Percentiles rank a stretch among this genome's conserved stretches.
Conservation (phyloP, 2,888 invertebrate genomes). For the Globia sparganii region DNA sequence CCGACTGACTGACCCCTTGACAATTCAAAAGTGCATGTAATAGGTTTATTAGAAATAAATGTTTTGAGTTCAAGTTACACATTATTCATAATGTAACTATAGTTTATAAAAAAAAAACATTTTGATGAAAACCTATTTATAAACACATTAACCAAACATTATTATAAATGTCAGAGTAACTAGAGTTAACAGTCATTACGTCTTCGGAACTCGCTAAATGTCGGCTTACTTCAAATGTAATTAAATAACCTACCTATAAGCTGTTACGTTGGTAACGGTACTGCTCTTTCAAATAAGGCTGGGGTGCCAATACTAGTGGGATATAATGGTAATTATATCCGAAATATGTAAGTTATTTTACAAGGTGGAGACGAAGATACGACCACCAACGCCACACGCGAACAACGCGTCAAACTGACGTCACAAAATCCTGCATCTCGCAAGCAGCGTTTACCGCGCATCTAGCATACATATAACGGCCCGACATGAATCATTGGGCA, state of each 20-base stretch:
- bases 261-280: constrained; percentile 58
- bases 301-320: constrained; percentile 21
- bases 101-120: background rate
- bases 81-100: background rate
- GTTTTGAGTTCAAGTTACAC: no score
- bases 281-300: constrained; percentile 64
- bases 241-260: constrained; percentile 64
- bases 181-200: constrained; percentile 45
- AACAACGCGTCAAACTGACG: no score
- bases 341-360: no score
- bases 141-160: constrained; percentile 17
- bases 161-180: constrained; percentile 40
- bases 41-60: no score
- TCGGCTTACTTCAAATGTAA: constrained; percentile 65
- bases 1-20: no score
- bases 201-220: constrained; percentile 51
- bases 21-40: no score
- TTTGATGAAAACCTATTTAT: constrained; percentile 12
- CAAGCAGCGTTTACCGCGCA: no score
- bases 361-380: no score
- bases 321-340: background rate
- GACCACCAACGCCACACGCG: no score
- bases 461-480: no score
- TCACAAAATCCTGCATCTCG: no score
- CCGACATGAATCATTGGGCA: no score